Base-by-base conservation (phyloP, 2,888 invertebrate genomes). In the Caenorhabditis wallacei region DNA sequence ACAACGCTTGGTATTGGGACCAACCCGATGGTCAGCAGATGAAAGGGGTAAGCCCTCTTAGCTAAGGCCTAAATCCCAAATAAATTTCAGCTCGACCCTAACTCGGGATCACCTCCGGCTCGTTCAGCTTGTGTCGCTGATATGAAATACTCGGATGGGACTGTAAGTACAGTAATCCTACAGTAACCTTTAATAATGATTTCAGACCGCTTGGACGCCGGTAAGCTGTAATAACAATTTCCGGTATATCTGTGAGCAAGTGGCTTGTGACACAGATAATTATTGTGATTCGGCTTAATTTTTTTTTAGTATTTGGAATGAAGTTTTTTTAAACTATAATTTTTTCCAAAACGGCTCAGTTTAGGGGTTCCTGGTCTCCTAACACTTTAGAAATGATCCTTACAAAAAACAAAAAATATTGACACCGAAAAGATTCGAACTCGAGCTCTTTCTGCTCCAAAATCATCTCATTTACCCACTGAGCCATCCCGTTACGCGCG, bases 191-290 rank as follows among this genome's bases (percentile, higher is more conserved):
- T 16, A 40, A n/a, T n/a, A n/a, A n/a, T n/a, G n/a, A 26, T 24
- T 24, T 61, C 59, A 79, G 79, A 80, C 80, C 22, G 56, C 80
- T 2, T 57, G 69, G 70, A 69, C 80, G 1, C 70, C 61, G 5
- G 63, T 72, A 2, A 56, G 74, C n/a, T 81, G 80, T 16, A 26
- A n/a, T 5, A 80, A 71, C n/a, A 48, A 22, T 8, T 68, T 68
- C 66, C 40, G 24, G 2, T 66, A 51, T 35, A 24, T 81, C 8
- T 81, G 80, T 53, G 80, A 81, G 20, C 35, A 37, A 24, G 51
- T 30, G 3, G 22, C 74, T 2, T 80, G 80, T 75, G 80, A 80
- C 48, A 80, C 80, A 26, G 80, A 80, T 64, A 74, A 74, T 46
- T 80, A 80, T 64, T 80, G 80, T 57, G 71, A 59, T n/a, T 22